Conservation (phyloP, 2,888 invertebrate species). For the Diaprepes abbreviatus region DNA sequence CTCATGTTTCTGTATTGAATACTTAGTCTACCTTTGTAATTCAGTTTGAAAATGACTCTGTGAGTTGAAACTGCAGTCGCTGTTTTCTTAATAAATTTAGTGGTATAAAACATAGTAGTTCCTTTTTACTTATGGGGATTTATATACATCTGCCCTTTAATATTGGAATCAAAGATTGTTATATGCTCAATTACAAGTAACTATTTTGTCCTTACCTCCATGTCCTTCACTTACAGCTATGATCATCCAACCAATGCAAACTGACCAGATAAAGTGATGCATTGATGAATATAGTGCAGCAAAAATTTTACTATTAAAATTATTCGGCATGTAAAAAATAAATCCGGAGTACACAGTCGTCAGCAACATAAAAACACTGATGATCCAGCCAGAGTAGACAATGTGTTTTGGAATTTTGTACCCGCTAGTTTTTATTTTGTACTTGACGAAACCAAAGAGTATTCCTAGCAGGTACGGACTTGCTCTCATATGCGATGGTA, state of each 20-base stretch:
- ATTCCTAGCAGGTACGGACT: conserved; percentile 61
- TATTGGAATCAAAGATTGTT: no score
- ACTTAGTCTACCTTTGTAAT: no score
- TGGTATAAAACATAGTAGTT: no score
- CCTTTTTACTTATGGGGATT: no score
- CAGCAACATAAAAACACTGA: conserved; percentile 49
- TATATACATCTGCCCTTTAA: no score
- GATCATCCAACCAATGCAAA: conserved; percentile 59
- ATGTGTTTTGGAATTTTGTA: conserved; percentile 54
- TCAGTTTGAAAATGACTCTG: no score
- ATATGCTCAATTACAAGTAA: no score
- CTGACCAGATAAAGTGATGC: conserved; percentile 59
- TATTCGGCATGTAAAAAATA: conserved; percentile 59
- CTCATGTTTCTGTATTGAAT: no score
- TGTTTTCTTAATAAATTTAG: no score
- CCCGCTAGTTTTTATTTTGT: conserved; percentile 51
- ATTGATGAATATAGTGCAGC: conserved; percentile 59
- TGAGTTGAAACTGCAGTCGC: no score
- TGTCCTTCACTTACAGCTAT: conserved; percentile 60
- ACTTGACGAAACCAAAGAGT: conserved; percentile 57
- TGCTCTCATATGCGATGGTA: conserved; percentile 59
- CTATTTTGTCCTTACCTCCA: conserved; percentile 56
- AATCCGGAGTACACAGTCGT: conserved; percentile 56
- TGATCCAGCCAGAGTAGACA: conserved; percentile 55
- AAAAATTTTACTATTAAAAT: conserved; percentile 52